A percentile compares a stretch with the other conserved stretches of the same genome.
phyloP scores from a whole-genome alignment of 2,797 vertebrate species.

The Cebuella pygmaea region DNA sequence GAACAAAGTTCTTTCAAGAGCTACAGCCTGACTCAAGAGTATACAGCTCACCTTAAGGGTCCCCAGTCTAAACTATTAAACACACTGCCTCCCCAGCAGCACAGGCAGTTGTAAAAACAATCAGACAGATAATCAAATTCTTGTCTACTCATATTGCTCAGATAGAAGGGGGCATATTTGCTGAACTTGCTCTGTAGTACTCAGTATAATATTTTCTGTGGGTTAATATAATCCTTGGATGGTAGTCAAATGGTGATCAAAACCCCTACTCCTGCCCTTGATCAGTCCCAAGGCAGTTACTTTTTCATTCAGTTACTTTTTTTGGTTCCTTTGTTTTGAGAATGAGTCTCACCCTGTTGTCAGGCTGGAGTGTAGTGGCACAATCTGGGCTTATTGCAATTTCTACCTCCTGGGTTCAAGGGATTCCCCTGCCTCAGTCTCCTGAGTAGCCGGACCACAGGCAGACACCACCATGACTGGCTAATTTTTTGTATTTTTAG shows the following conservation, averaged over 20 bases:
- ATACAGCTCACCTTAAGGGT: neutral
- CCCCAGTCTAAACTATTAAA: neutral
- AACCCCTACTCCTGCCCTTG: neutral
- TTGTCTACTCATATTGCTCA: slow-evolving; percentile 1
- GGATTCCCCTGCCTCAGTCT: too few relatives aligned
- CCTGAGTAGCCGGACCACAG: too few relatives aligned
- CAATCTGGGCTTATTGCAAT: too few relatives aligned
- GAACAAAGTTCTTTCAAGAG: neutral
- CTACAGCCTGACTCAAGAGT: neutral
- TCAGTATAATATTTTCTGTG: neutral
- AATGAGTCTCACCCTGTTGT: too few relatives aligned
- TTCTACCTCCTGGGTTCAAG: too few relatives aligned
- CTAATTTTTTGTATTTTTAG: too few relatives aligned
- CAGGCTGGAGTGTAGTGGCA: too few relatives aligned
- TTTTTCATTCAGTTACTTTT: neutral
- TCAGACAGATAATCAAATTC: neutral
- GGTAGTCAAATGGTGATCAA: neutral
- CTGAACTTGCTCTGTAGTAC: neutral
- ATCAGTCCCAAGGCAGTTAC: neutral
- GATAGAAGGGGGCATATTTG: neutral
- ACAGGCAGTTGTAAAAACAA: neutral
- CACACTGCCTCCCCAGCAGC: neutral
- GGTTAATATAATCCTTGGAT: neutral
- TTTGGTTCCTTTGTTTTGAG: neutral
- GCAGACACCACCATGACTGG: too few relatives aligned